Conservation (phyloP, 2,888 invertebrate species). For the Coenonympha arcania region DNA sequence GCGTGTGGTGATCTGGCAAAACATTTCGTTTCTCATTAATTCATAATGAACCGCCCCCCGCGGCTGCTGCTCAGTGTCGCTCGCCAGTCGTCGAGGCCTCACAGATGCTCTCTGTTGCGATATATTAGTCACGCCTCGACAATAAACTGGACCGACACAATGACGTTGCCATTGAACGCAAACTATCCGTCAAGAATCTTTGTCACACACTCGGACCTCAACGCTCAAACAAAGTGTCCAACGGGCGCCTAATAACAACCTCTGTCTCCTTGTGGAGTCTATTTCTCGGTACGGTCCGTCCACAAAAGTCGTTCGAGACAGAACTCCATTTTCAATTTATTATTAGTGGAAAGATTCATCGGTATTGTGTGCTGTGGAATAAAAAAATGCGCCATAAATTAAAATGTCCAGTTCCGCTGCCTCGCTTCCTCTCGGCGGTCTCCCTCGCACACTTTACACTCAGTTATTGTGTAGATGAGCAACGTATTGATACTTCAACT, state of each 20-base stretch:
- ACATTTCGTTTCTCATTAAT: conserved; percentile 62
- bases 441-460: conserved; percentile 48
- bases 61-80: conserved; percentile 32
- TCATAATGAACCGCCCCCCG: conserved; percentile 57
- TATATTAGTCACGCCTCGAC: conserved; percentile 48
- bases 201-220: conserved; percentile 52
- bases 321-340: conserved; percentile 68
- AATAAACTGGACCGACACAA: conserved; percentile 50
- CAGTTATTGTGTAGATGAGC: conserved; percentile 45
- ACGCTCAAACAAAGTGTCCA: conserved; percentile 55
- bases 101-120: conserved; percentile 44
- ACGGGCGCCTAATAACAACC: conserved; percentile 48
- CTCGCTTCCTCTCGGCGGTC: conserved; percentile 44
- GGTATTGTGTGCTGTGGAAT: conserved; percentile 55
- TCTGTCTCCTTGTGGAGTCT: conserved; percentile 69
- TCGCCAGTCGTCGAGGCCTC: conserved; percentile 32
- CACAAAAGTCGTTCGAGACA: conserved; percentile 59
- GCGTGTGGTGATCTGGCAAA: conserved; percentile 31
- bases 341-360: conserved; percentile 70
- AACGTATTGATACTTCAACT: conserved; percentile 65
- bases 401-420: conserved; percentile 61
- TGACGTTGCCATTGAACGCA: conserved; percentile 47
- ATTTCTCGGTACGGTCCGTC: conserved; percentile 57
- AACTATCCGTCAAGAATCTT: conserved; percentile 52
- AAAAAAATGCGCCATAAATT: conserved; percentile 70